Conservation (phyloP, 2,888 invertebrate genomes). For the Hirtodrosophila confusa region DNA sequence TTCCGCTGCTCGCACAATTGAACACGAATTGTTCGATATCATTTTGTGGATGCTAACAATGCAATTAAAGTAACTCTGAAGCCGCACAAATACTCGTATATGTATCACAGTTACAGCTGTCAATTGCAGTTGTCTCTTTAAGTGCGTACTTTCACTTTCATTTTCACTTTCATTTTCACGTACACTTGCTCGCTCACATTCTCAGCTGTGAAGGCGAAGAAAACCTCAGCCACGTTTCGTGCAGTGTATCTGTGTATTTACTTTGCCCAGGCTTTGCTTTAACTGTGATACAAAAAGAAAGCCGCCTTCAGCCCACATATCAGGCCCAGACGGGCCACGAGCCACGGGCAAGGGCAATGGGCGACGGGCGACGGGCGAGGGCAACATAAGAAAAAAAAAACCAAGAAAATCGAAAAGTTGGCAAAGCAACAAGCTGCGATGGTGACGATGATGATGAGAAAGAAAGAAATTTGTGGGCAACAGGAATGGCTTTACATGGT, state of each 20-base stretch:
- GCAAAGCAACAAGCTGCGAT: conserved; percentile 76
- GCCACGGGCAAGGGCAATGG: background rate
- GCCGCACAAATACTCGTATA: background rate
- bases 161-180: background rate
- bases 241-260: conserved; percentile 27
- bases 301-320: background rate
- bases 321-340: background rate
- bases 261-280: conserved; percentile 29
- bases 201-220: conserved; percentile 5
- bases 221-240: conserved; percentile 1
- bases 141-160: conserved; percentile 8
- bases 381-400: conserved; percentile 17
- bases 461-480: conserved; percentile 42
- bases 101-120: conserved; percentile 28
- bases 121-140: conserved; percentile 42
- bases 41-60: conserved; percentile 45
- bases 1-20: conserved; percentile 44
- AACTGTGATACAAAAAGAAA: conserved; percentile 38
- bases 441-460: conserved; percentile 54
- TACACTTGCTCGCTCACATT: background rate
- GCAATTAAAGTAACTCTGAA: conserved; percentile 25
- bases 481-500: conserved; percentile 37
- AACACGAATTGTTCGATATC: conserved; percentile 48
- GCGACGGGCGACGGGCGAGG: no score
- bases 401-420: conserved; percentile 56